Percentiles rank a stretch among this genome's conserved stretches.
Conservation (phyloP, 1,140 invertebrate genomes). For the Andricus grossulariae region DNA sequence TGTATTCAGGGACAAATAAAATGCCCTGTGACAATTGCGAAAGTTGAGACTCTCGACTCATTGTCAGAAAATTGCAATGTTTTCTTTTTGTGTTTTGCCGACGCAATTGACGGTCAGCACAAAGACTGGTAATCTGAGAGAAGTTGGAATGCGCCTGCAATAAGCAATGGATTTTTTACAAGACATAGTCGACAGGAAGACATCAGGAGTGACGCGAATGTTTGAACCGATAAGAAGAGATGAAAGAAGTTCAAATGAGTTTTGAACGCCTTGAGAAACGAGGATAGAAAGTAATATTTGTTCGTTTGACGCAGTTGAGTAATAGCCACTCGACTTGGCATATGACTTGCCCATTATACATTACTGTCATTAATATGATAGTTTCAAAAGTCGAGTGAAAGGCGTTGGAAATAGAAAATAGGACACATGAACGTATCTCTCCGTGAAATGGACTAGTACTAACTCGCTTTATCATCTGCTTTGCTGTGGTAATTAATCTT, state of each 20-base stretch:
- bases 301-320: no score
- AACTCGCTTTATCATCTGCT: no score
- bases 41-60: not conserved
- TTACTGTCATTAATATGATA: not conserved
- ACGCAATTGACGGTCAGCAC: slow-evolving; percentile 8
- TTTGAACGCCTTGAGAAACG: no score
- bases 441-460: not conserved
- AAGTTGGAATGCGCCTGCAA: slow-evolving; percentile 2
- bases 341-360: no score
- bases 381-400: not conserved
- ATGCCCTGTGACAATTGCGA: not conserved
- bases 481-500: no score
- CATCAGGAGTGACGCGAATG: not conserved
- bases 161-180: slow-evolving; percentile 1
- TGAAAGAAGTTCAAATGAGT: not conserved
- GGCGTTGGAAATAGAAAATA: not conserved
- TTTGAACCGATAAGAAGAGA: not conserved
- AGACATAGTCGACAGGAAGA: not conserved
- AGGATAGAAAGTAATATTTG: no score
- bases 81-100: slow-evolving; percentile 16
- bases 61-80: slow-evolving; percentile 1
- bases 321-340: no score
- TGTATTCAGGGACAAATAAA: not conserved
- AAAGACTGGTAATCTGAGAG: not conserved
- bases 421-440: not conserved